Conservation (phyloP, 2,888 invertebrate species). For the Rhyacophila evoluta region DNA sequence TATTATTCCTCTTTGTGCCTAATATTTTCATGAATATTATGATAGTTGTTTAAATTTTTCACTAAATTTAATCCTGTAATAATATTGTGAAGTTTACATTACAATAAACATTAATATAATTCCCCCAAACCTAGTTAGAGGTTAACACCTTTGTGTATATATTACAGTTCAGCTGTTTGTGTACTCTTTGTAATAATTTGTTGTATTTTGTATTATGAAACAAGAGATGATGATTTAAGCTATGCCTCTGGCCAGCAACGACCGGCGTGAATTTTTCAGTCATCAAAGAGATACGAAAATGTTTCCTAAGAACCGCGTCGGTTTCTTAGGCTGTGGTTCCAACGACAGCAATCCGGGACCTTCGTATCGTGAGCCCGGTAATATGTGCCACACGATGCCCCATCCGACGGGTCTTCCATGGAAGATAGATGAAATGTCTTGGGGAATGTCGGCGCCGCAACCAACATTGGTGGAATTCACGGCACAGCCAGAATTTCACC, state of each 20-base stretch:
- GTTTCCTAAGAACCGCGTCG: constrained; percentile 4
- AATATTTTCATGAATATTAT: not conserved
- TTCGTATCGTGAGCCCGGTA: not conserved
- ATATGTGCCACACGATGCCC: constrained; percentile 61
- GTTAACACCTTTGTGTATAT: not conserved
- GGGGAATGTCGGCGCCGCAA: constrained; percentile 65
- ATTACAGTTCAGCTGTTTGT: not conserved
- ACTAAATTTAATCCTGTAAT: too few relatives aligned
- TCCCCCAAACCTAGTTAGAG: not conserved
- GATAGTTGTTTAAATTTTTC: not conserved
- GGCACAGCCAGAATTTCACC: constrained; percentile 58
- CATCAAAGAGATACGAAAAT: constrained; percentile 25
- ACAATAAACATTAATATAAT: not conserved
- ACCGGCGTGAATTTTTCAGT: constrained; percentile 35
- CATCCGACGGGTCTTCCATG: constrained; percentile 66
- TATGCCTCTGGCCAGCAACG: constrained; percentile 44
- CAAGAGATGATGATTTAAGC: not conserved
- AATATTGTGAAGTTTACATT: constrained; percentile 25
- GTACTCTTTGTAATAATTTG: not conserved
- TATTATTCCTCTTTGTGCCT: not conserved
- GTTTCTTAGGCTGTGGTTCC: not conserved
- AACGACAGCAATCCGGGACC: not conserved
- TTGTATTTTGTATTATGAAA: not conserved
- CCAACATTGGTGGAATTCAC: constrained; percentile 68
- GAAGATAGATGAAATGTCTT: constrained; percentile 69